phyloP scores from a whole-genome alignment of 2,797 vertebrate species.

The Spinus pinus region DNA sequence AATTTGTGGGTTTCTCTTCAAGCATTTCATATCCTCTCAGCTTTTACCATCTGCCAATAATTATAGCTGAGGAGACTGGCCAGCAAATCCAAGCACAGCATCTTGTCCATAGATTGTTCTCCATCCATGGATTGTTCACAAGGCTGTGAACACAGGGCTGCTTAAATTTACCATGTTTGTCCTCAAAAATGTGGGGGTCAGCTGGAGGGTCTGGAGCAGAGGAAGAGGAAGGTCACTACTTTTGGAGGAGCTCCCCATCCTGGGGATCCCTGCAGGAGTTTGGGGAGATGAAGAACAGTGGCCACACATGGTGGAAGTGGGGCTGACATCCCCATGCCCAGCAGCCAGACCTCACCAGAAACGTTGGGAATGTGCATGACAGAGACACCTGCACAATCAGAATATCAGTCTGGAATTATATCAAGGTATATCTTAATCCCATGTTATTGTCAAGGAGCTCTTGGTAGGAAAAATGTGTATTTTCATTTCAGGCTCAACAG shows the following conservation, averaged over 20 bases:
- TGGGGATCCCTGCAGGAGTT: not conserved
- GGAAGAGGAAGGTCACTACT: not conserved
- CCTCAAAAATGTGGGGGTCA: not conserved
- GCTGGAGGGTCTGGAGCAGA: not conserved
- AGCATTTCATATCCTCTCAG: not conserved
- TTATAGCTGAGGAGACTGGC: not conserved
- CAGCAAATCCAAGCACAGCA: not conserved
- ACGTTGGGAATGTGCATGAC: not conserved
- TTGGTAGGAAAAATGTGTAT: not conserved
- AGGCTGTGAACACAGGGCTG: not conserved
- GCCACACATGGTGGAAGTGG: rapidly evolving
- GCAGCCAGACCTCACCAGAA: not conserved
- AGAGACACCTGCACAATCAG: not conserved
- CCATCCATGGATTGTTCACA: not conserved
- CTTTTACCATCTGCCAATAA: not conserved
- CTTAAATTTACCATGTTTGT: not conserved
- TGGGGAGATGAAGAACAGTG: not conserved
- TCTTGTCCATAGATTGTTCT: not conserved
- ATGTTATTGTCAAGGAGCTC: not conserved
- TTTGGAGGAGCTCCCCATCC: not conserved
- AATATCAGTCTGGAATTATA: not conserved
- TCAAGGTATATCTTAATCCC: not conserved
- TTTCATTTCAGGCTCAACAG: not conserved
- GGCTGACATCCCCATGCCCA: not conserved
- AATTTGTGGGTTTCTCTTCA: not conserved